Conservation (phyloP, 2,888 invertebrate genomes). For the Drosophila merina region DNA sequence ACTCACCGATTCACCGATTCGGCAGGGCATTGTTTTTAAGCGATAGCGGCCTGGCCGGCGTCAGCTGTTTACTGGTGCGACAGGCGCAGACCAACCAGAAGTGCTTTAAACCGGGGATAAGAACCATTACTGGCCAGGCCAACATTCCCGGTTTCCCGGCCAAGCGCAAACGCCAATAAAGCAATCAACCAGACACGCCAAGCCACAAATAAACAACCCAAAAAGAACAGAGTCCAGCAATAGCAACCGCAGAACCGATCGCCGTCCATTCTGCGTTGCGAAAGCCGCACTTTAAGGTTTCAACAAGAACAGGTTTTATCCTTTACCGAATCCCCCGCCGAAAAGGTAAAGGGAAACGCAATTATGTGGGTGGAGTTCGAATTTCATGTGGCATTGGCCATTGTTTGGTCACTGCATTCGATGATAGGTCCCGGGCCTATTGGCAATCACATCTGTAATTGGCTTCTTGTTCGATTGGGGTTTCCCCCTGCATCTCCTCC, state of each 20-base stretch:
- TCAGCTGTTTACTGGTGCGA: slow-evolving; percentile 77
- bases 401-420: slow-evolving; percentile 61
- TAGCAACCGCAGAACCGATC: neutral
- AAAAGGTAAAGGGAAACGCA: slow-evolving; percentile 27
- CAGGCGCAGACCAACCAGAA: slow-evolving; percentile 80
- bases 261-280: neutral
- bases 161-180: slow-evolving; percentile 2
- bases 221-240: neutral
- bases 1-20: slow-evolving; percentile 2
- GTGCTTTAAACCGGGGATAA: slow-evolving; percentile 74
- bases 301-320: slow-evolving; percentile 16
- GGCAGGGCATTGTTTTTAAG: slow-evolving; percentile 47
- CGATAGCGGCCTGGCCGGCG: slow-evolving; percentile 67
- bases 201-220: neutral
- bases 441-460: slow-evolving; percentile 69
- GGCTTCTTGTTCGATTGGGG: slow-evolving; percentile 62
- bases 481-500: neutral
- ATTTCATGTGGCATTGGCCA: slow-evolving; percentile 79
- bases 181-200: neutral
- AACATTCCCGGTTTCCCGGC: neutral
- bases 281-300: neutral
- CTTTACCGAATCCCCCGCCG: neutral
- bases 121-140: slow-evolving; percentile 49
- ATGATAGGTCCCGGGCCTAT: slow-evolving; percentile 71
- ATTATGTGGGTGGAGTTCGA: slow-evolving; percentile 81